Conservation (phyloP, 2,113 vertebrate genomes). For the Nanorana parkeri region DNA sequence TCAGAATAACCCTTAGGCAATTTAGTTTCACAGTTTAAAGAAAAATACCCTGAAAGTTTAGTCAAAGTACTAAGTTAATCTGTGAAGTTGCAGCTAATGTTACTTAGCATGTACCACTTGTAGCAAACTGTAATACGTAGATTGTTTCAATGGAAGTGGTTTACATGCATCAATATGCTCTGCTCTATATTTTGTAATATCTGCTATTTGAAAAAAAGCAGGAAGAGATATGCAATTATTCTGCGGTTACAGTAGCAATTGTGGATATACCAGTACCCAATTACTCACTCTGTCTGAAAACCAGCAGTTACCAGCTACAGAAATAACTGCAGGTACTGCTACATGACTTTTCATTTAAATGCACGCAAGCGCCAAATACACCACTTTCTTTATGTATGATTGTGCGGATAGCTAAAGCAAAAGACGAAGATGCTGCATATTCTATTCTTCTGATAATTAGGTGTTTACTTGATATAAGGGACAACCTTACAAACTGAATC, state of each 20-base stretch:
- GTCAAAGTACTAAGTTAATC: not conserved
- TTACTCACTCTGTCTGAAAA: slow-evolving; percentile 55
- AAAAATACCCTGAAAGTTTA: not conserved
- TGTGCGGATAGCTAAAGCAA: slow-evolving; percentile 27
- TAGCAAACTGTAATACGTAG: slow-evolving; percentile 40
- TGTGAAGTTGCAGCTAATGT: slow-evolving; percentile 16
- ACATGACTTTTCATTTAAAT: slow-evolving; percentile 46
- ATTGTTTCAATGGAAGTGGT: slow-evolving; percentile 48
- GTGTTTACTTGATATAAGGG: not conserved
- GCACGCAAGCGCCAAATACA: slow-evolving; percentile 22
- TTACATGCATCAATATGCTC: slow-evolving; percentile 39
- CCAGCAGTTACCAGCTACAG: slow-evolving; percentile 52
- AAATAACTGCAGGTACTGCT: slow-evolving; percentile 50
- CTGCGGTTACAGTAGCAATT: slow-evolving; percentile 53
- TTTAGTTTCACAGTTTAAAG: not conserved
- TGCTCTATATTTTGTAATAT: slow-evolving; percentile 50
- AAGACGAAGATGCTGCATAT: not conserved
- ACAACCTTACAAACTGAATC: too few species aligned
- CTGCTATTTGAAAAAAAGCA: slow-evolving; percentile 50
- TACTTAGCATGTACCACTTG: slow-evolving; percentile 28
- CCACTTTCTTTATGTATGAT: slow-evolving; percentile 12
- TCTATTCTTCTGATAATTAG: not conserved
- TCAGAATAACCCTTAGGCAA: not conserved
- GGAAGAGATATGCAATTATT: slow-evolving; percentile 55
- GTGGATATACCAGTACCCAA: slow-evolving; percentile 51